These are phyloP conservation scores for Neolamprologus multifasciatus DNA, from an alignment of 2,797 vertebrate species.

Conservation along the genomic window DNA sequence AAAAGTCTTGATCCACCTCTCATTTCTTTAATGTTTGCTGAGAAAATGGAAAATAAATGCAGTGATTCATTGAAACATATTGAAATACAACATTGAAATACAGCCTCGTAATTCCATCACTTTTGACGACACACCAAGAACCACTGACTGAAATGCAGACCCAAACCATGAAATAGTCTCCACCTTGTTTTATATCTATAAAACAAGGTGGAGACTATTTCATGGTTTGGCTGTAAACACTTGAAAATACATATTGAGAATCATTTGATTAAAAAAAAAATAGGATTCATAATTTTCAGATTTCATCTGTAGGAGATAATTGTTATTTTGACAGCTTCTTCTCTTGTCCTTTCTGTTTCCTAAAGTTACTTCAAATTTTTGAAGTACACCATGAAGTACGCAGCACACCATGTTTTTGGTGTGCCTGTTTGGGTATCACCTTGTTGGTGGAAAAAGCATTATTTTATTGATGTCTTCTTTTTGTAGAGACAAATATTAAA, in stretches of 20 bases:
- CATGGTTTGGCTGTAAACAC: neutral
- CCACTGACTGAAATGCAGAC: neutral
- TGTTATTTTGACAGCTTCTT: neutral
- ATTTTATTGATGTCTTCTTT: neutral
- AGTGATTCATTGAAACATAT: neutral
- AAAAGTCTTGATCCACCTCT: neutral
- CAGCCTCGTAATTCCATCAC: neutral
- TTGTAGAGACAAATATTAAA: neutral
- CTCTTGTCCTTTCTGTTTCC: neutral
- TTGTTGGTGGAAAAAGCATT: neutral
- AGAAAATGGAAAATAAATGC: neutral
- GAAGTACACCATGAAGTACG: neutral
- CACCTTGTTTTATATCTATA: neutral
- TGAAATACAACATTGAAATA: neutral
- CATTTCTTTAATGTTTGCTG: neutral
- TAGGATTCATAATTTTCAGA: neutral
- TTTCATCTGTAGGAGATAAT: neutral
- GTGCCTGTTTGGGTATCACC: neutral
- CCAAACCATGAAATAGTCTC: neutral
- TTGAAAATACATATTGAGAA: neutral
- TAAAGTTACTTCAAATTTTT: neutral
- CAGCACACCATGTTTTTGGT: neutral
- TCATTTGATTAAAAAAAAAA: neutral
- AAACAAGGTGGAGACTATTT: neutral
- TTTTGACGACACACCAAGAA: neutral